A percentile compares a stretch with the other conserved stretches of the same genome.
Evolutionary conservation across 2,797 vertebrate species (phyloP).

Genomic region (Morelia viridis): DNA sequence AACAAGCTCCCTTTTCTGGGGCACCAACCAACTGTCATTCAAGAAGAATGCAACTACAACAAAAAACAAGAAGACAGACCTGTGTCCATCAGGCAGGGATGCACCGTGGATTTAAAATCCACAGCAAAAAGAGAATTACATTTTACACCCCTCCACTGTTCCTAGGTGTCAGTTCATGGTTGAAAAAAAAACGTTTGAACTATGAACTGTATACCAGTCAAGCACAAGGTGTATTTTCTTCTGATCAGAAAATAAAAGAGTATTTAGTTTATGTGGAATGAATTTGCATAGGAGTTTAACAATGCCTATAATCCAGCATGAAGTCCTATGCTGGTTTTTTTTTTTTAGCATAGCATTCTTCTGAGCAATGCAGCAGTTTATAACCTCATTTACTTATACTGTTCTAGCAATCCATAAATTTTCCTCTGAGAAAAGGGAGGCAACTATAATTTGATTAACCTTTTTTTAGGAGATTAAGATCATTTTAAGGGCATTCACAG

Average conservation of each 20-base stretch:
- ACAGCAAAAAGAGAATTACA: background rate
- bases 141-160: background rate
- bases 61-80: background rate
- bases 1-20: background rate
- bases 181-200: too few species aligned
- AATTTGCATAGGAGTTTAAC: background rate
- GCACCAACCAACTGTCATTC: background rate
- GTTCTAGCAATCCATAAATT: background rate
- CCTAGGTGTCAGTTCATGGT: background rate
- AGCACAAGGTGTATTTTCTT: slow-evolving; percentile 27
- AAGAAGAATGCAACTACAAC: background rate
- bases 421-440: background rate
- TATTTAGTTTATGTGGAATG: background rate
- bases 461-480: slow-evolving; percentile 16
- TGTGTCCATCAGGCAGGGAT: background rate
- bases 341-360: background rate
- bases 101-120: background rate
- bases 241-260: background rate
- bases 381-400: background rate
- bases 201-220: background rate
- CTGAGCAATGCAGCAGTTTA: background rate
- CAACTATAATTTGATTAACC: background rate
- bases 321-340: background rate
- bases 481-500: slow-evolving; percentile 2
- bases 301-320: background rate